Evolutionary conservation across 2,113 vertebrate species (phyloP), one percentile per base, ranked within the genome.

Genomic region (Passer domesticus): DNA sequence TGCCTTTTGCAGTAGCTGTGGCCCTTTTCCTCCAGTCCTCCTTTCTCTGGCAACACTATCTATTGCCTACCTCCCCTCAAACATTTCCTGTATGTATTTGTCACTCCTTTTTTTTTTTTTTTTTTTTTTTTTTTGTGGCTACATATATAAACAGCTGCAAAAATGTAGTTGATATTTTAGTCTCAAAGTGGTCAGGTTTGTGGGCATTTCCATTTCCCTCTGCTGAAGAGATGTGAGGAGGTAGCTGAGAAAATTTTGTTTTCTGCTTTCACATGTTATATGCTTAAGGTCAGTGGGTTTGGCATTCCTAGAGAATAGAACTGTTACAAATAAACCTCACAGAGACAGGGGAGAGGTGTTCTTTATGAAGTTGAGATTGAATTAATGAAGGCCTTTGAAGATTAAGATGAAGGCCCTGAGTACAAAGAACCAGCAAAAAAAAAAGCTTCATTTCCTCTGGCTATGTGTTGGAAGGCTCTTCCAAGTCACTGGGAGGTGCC

Each of bases 361-460:
- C 9, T 83, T 70, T 91, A 47, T 74, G 72, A 50, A 74, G 39
- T 0, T 39, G 28, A 85, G 78, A 56, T 6, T 41, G 37, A 91
- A 19, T 79, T 92, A 92, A 94, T 89, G 21, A 87, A 85, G 6
- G 25, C 28, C 72, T 96, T 96, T 97, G 94, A 96, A 94, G 93
- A 91, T 87, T 92, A 75, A 94, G 60, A 90, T 90, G 87, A 95
- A 97, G 75, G 85, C 15, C 19, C 35, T 63, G 43, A 88, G n/a
- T 37, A 52, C 30, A 93, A 91, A 87, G 67, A 91, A 70, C 44
- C 35, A 74, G 47, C 63, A 63, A 85, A 9, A 39, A 50, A 88
- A 89, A 64, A 55, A 43, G 46, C 27, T 78, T 80, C 0, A 16
- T 90, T 87, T 95, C 89, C 72, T 90, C 85, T 80, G 83, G 60